Percentiles rank a stretch among this genome's conserved stretches.
Evolutionary conservation across 2,113 vertebrate species (phyloP).

Genomic region (Calcarius ornatus): DNA sequence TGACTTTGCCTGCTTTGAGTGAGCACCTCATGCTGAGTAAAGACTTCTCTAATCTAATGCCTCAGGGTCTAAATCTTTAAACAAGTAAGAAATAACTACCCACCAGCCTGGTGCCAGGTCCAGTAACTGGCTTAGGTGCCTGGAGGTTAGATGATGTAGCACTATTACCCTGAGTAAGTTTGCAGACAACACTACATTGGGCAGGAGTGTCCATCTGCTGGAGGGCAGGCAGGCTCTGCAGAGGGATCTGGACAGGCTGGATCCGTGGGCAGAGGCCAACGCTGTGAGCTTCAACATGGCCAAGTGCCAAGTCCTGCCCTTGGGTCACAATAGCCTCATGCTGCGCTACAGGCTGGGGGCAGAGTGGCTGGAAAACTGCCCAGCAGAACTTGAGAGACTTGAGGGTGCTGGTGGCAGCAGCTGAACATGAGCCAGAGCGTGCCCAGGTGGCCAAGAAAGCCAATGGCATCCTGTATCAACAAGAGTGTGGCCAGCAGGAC

Average conservation of each 20-base stretch:
- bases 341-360: not conserved
- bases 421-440: not conserved
- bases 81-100: not conserved
- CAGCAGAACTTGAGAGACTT: not conserved
- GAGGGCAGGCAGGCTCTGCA: not conserved
- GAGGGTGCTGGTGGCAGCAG: not conserved
- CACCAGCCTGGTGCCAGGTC: not conserved
- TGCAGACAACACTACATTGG: too few species aligned
- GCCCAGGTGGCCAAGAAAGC: not conserved
- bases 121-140: not conserved
- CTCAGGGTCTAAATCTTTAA: not conserved
- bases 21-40: not conserved
- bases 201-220: not conserved
- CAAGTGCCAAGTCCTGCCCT: not conserved
- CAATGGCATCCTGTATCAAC: not conserved
- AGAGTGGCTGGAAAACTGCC: not conserved
- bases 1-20: not conserved
- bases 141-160: not conserved
- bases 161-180: not conserved
- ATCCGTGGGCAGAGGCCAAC: rapidly evolving
- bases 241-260: not conserved
- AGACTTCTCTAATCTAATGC: not conserved
- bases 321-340: rapidly evolving
- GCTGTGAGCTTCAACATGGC: not conserved
- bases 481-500: not conserved